phyloP scores from a whole-genome alignment of 2,888 invertebrate species.

The Cataglyphis albicans region DNA sequence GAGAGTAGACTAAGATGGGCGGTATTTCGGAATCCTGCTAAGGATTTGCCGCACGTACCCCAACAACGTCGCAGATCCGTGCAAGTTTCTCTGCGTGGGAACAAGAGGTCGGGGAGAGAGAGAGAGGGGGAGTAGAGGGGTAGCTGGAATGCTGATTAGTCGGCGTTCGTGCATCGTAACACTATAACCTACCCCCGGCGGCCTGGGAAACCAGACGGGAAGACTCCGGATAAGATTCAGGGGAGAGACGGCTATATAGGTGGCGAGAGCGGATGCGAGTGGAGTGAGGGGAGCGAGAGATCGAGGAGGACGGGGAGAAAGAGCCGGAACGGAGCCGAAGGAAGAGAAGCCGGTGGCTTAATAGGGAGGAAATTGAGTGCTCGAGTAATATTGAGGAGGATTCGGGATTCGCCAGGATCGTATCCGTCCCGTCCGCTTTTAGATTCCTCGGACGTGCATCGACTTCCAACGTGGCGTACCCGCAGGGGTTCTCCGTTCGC shows the following conservation, averaged over 20 bases:
- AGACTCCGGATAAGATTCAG: slow-evolving; percentile 81
- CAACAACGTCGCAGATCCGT: slow-evolving; percentile 82
- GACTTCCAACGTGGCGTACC: slow-evolving; percentile 77
- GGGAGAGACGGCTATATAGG: not conserved
- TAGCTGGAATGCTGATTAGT: slow-evolving; percentile 85
- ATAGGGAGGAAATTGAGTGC: slow-evolving; percentile 86
- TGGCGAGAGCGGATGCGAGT: slow-evolving; percentile 26
- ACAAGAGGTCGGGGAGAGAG: slow-evolving; percentile 43
- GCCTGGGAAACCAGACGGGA: slow-evolving; percentile 79
- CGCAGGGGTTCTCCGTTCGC: slow-evolving; percentile 78
- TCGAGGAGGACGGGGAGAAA: slow-evolving; percentile 54
- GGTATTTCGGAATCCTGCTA: slow-evolving; percentile 82
- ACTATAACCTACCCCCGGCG: slow-evolving; percentile 83
- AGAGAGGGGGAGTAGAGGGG: slow-evolving; percentile 55
- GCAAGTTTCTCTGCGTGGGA: slow-evolving; percentile 74
- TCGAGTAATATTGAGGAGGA: slow-evolving; percentile 86
- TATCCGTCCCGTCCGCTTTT: slow-evolving; percentile 83
- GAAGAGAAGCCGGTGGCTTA: slow-evolving; percentile 84
- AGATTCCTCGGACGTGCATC: slow-evolving; percentile 84
- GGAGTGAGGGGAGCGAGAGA: slow-evolving; percentile 38
- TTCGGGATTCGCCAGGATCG: slow-evolving; percentile 84
- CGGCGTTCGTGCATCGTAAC: slow-evolving; percentile 84
- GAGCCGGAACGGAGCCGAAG: slow-evolving; percentile 64
- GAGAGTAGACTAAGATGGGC: slow-evolving; percentile 76
- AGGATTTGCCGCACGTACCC: slow-evolving; percentile 85